Conservation (phyloP, 2,797 vertebrate genomes). For the Onychomys leucogaster region DNA sequence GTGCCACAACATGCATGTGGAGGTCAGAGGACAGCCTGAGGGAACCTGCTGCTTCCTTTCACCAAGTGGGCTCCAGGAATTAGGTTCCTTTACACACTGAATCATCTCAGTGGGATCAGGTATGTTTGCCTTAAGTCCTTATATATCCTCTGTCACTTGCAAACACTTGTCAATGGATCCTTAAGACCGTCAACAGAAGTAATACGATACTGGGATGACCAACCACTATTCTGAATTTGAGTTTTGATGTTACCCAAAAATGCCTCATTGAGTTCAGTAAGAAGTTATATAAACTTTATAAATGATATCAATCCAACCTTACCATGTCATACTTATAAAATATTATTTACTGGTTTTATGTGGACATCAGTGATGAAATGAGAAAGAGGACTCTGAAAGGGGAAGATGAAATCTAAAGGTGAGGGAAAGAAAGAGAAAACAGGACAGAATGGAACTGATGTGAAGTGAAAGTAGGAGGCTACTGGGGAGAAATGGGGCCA, state of each 20-base stretch:
- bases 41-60: background rate
- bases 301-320: constrained; percentile 23
- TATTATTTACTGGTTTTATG: background rate
- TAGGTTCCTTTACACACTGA: background rate
- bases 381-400: background rate
- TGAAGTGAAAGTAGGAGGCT: background rate
- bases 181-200: constrained; percentile 17
- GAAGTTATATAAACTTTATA: constrained; percentile 26
- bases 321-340: constrained; percentile 39
- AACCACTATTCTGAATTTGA: constrained; percentile 6
- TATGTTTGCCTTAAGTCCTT: constrained; percentile 34
- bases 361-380: background rate
- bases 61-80: background rate
- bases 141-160: background rate
- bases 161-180: constrained; percentile 31
- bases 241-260: constrained; percentile 54
- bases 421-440: too few species aligned
- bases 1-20: background rate
- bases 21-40: background rate
- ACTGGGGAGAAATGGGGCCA: background rate
- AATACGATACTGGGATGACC: background rate
- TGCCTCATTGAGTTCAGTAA: constrained; percentile 53
- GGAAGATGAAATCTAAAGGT: background rate
- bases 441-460: background rate
- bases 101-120: background rate